Percentiles rank a stretch among this genome's conserved stretches.
Conservation (phyloP, 2,888 invertebrate genomes). For the Sarcophaga carnaria region DNA sequence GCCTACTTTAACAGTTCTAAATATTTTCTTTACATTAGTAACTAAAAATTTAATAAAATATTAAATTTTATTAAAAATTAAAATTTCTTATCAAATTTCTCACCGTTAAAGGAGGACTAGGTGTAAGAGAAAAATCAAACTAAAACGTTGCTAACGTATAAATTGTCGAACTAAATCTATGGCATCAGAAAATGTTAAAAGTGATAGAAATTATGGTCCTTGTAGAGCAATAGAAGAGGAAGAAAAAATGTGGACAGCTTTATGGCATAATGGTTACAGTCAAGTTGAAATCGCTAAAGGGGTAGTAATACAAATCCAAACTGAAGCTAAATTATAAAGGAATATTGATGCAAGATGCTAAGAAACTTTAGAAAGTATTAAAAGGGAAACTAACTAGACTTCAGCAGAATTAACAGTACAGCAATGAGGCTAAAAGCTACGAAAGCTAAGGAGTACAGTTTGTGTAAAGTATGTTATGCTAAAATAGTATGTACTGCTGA, state of each 20-base stretch:
- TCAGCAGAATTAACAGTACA: neutral
- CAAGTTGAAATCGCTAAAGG: slow-evolving; percentile 11
- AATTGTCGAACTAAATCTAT: slow-evolving; percentile 39
- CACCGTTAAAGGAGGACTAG: too few relatives aligned
- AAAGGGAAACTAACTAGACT: neutral
- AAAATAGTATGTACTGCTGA: too few relatives aligned
- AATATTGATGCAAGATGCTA: neutral
- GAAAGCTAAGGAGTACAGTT: too few relatives aligned
- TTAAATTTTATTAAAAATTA: too few relatives aligned
- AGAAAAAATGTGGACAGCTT: slow-evolving; percentile 12
- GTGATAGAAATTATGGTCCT: neutral
- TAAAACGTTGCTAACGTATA: slow-evolving; percentile 5
- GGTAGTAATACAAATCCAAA: neutral
- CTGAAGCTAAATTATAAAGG: neutral
- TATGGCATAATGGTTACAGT: slow-evolving; percentile 48
- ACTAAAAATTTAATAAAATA: too few relatives aligned
- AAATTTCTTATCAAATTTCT: too few relatives aligned
- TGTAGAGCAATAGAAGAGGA: neutral
- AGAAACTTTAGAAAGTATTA: neutral
- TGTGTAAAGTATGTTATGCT: too few relatives aligned
- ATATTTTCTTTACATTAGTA: too few relatives aligned
- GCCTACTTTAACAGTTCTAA: too few relatives aligned
- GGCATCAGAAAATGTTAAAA: slow-evolving; percentile 32
- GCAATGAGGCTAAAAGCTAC: neutral
- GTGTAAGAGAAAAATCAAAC: too few relatives aligned